Base-by-base conservation (phyloP, 2,888 invertebrate genomes). In the Agonopterix arenella region DNA sequence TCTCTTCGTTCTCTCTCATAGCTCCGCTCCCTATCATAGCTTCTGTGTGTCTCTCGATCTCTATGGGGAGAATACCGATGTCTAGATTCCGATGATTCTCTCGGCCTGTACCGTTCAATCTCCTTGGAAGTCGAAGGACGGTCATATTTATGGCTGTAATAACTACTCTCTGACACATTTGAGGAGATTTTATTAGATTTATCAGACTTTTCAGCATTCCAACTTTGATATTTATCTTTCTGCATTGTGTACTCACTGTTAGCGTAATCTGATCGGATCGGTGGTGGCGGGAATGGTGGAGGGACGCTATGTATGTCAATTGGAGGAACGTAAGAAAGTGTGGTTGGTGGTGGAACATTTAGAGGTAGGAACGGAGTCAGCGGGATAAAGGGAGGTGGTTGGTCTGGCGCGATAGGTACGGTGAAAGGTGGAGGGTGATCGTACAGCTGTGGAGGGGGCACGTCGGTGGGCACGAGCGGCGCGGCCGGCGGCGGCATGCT, bases 401-500 rank as follows among this genome's bases (percentile, higher is more conserved):
- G 58, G 11, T 56, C 55, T 9, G 57, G n/a, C 53, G 48, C 8
- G 57, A 7, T 0, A 57, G 52, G 57, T 4, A 66, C 53, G 7
- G 58, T 61, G 42, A 57, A 66, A 8, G 66, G 68, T 11, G 72
- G 64, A 28, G 68, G 73, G 47, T 55, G 62, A 46, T 46, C 61
- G 50, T 66, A 79, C 11, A 70, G 48, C 7, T 55, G 55, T 1
- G 67, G 63, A n/a, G 67, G 64, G 44, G 61, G 62, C 10, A 65
- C 52, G n/a, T 52, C 52, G 18, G 62, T 50, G 11, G 64, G 56
- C 2, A 51, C 46, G 8, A 52, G 57, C 37, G 62, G 58, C 13
- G 63, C 57, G n/a, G 54, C 51, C 44, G 70, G 72, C 10, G 76
- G 76, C 16, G 73, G 75, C 58, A 72, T 55, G 18, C 65, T 65